phyloP scores from a whole-genome alignment of 2,113 vertebrate genomes.

The Acinonyx jubatus region DNA sequence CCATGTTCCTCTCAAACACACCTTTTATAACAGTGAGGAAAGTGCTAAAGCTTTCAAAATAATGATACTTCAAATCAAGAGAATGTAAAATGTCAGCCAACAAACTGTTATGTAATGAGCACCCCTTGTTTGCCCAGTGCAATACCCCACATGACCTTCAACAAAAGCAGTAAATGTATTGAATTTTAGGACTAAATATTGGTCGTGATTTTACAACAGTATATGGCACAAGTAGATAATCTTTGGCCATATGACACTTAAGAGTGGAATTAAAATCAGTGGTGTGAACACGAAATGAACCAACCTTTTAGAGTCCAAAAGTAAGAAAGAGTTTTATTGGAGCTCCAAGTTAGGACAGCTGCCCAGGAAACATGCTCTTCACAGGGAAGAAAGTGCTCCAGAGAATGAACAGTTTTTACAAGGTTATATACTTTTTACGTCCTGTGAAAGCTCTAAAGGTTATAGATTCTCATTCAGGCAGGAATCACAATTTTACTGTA shows the following conservation, averaged over 20 bases:
- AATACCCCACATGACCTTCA: neutral
- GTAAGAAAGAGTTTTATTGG: neutral
- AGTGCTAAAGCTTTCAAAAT: conserved; percentile 26
- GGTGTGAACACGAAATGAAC: neutral
- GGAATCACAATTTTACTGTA: neutral
- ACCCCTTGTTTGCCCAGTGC: neutral
- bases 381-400: neutral
- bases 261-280: neutral
- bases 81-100: neutral
- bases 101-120: neutral
- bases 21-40: neutral
- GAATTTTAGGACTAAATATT: neutral
- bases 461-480: neutral
- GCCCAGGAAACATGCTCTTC: neutral
- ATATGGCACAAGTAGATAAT: neutral
- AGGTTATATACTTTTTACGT: neutral
- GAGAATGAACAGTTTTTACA: neutral
- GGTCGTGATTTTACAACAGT: neutral
- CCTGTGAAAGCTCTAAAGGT: neutral
- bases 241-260: neutral
- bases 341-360: neutral
- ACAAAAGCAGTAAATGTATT: neutral
- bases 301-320: neutral
- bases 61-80: neutral
- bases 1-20: neutral